Conservation (phyloP, 2,888 invertebrate species). For the Trilocha varians region DNA sequence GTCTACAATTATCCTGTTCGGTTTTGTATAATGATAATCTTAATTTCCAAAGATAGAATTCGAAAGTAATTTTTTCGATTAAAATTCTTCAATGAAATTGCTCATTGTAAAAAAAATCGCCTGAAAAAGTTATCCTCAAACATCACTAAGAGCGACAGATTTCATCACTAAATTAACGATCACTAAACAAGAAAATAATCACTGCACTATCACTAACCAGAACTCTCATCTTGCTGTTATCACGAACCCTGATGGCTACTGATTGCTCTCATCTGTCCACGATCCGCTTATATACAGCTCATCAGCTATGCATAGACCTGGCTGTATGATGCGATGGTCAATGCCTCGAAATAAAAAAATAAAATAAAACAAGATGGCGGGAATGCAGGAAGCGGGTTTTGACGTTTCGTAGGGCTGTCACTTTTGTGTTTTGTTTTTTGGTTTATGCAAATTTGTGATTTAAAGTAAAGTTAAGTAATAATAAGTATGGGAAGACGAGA, state of each 20-base stretch:
- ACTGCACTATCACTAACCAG: slow-evolving; percentile 47
- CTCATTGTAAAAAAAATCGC: neutral
- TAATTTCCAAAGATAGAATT: too few relatives aligned
- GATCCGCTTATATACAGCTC: slow-evolving; percentile 49
- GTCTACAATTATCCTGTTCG: too few relatives aligned
- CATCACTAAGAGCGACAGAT: neutral
- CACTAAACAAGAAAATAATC: slow-evolving; percentile 2
- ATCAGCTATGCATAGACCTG: slow-evolving; percentile 32
- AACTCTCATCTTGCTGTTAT: slow-evolving; percentile 56
- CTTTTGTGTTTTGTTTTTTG: neutral
- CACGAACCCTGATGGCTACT: slow-evolving; percentile 48
- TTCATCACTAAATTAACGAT: neutral
- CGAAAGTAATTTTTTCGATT: too few relatives aligned
- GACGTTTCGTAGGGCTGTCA: slow-evolving; percentile 7
- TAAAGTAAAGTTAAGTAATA: too few relatives aligned
- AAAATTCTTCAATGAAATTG: too few relatives aligned
- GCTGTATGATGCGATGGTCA: slow-evolving; percentile 27
- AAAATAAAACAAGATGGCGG: slow-evolving; percentile 32
- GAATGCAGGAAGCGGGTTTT: slow-evolving; percentile 64
- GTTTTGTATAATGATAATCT: too few relatives aligned
- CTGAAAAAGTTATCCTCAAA: neutral
- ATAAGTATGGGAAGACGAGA: too few relatives aligned
- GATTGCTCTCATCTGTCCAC: slow-evolving; percentile 34
- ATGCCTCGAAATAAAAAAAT: slow-evolving; percentile 25
- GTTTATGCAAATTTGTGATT: too few relatives aligned